Base-by-base conservation (phyloP, 2,888 invertebrate species). In the Drosophila suboccidentalis region DNA sequence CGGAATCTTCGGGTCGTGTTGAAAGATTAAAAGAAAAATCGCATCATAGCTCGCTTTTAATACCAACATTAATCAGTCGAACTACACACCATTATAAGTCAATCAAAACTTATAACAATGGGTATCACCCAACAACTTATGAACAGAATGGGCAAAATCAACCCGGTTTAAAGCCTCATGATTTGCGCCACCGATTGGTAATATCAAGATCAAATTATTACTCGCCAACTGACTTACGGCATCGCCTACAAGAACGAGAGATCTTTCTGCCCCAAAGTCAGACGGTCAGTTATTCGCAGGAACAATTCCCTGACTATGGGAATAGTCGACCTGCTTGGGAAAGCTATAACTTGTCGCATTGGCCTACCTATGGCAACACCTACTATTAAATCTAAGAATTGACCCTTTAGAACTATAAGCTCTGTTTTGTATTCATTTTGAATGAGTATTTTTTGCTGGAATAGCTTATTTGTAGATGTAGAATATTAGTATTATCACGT, bases 141-240 rank as follows among this genome's bases (percentile, higher is more conserved):
- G 17, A 39, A 3, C 29, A 13, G 11, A 6, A 29, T 29, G 53
- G 2, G 2, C 22, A 13, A n/a, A 4, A 11, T 2, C 29, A 41
- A 3, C 11, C 39, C 3, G 1, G 8, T 1, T 15, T 41, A 15
- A 6, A 3, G 15, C 41, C 50, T n/a, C n/a, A 50, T 36, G 36
- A 50, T n/a, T 36, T 50, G 36, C 50, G 50, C 9, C 50, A 50
- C 50, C 19, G 36, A 36, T 50, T 50, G 36, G 22, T n/a, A 34
- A 36, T 19, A 19, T 0, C 13, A 4, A 50, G 19, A 13, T n/a
- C 50, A 8, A 50, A 36, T 19, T 36, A 36, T 36, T 8, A 13
- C 15, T 41, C 51, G 26, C 15, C 39, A 1, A 4, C 17, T 29
- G 54, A 66, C 10, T 13, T 63, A 36, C 47, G 63, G 9, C 29